Percentiles rank a stretch among this genome's conserved stretches.
These are phyloP conservation scores for Catharus fuscescens DNA, from an alignment of 2,113 vertebrate genomes.

Conservation along the genomic window DNA sequence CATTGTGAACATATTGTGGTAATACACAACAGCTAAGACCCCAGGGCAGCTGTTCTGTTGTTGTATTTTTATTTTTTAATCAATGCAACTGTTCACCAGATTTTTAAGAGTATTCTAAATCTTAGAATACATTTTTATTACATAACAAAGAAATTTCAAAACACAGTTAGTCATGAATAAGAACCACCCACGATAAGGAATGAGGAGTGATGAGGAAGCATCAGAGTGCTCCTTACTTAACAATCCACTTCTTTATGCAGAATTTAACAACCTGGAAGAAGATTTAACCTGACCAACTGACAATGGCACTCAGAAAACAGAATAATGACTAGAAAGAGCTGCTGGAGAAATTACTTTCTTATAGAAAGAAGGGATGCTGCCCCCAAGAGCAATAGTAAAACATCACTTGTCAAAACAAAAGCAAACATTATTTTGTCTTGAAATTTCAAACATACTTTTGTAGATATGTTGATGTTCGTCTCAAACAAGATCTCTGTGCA, in stretches of 20 bases:
- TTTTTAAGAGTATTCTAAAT: background rate
- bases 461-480: background rate
- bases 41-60: background rate
- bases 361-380: background rate
- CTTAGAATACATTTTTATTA: background rate
- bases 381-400: background rate
- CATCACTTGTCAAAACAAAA: background rate
- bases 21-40: background rate
- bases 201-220: background rate
- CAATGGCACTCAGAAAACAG: background rate
- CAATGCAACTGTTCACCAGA: background rate
- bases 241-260: background rate
- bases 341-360: background rate
- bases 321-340: background rate
- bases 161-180: background rate
- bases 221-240: background rate
- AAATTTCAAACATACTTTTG: background rate
- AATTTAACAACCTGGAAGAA: background rate
- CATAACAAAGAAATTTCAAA: constrained; percentile 4
- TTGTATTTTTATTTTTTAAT: background rate
- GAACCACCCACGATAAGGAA: background rate
- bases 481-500: background rate
- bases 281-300: background rate
- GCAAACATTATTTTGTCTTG: background rate
- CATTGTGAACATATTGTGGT: rapidly evolving